Base-by-base conservation (phyloP, 2,888 invertebrate genomes). In the Metacarcinus magister region DNA sequence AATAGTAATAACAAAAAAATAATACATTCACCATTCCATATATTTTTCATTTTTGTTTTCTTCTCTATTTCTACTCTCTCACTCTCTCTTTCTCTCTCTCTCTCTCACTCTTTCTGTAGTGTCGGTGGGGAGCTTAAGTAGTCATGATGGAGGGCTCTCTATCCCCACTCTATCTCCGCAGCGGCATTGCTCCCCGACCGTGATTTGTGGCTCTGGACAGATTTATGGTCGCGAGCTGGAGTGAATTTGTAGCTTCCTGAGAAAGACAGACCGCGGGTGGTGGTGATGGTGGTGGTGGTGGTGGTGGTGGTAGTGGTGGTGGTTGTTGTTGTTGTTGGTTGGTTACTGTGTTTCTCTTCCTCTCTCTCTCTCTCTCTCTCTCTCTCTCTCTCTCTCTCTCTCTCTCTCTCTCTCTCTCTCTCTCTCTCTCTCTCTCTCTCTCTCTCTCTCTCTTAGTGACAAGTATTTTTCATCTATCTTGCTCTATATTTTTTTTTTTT, bases 61-160 rank as follows among this genome's bases (percentile, higher is more conserved):
- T 23, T n/a, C n/a, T n/a, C 2, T n/a, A 1, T 3, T 23, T 19
- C n/a, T n/a, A 1, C 67, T 67, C 67, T n/a, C 67, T n/a, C 67
- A 23, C 67, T 67, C 67, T 67, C 67, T 67, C 67, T n/a, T 5
- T 67, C 67, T 67, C 67, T 67, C 67, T 67, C 67, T n/a, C 67
- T 67, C 67, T 67, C 67, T n/a, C 67, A 2, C 23, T 23, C 67
- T 1, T 2, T 23, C 5, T n/a, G n/a, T n/a, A 48, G 54, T 16
- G 54, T 16, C 54, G 67, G 67, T 19, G 67, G 67, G n/a, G n/a
- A 10, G 67, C 67, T 67, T 67, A 67, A 67, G 67, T 67, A 67
- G 67, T 67, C 67, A 67, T 67, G 67, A 67, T 67, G 67, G 67
- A 67, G 67, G n/a, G 67, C 67, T 67, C 67, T 67, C 67, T 67